A percentile compares a stretch with the other conserved stretches of the same genome.
phyloP scores from a whole-genome alignment of 2,797 vertebrate species.

The Acropternis orthonyx region DNA sequence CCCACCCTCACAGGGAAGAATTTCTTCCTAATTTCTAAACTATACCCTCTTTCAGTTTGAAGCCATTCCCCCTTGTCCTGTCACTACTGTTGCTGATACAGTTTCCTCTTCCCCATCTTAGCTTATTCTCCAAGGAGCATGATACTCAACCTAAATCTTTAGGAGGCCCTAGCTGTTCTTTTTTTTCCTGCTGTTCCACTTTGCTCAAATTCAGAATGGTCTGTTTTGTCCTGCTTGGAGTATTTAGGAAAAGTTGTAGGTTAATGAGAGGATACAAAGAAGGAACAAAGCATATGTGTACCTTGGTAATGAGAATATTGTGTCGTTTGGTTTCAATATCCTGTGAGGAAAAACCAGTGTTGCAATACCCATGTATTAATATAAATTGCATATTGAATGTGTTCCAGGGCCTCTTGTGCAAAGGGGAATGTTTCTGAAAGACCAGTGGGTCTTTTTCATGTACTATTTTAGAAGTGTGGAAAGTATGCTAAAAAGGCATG shows the following conservation, averaged over 20 bases:
- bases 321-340: background rate
- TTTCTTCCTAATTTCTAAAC: background rate
- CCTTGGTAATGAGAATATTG: background rate
- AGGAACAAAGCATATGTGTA: background rate
- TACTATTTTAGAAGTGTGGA: background rate
- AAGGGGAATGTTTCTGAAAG: background rate
- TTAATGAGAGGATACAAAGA: background rate
- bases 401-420: background rate
- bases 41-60: background rate
- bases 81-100: background rate
- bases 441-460: background rate
- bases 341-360: background rate
- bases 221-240: background rate
- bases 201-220: background rate
- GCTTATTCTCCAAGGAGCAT: background rate
- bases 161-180: background rate
- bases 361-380: background rate
- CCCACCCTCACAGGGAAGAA: background rate
- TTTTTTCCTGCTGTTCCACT: background rate
- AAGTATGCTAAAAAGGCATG: background rate
- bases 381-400: background rate
- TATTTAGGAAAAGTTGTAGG: background rate
- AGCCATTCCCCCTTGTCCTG: background rate
- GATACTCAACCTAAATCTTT: background rate
- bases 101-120: background rate